These are phyloP conservation scores for Drosophila prosaltans DNA, from an alignment of 1,140 invertebrate genomes.

Conservation along the genomic window DNA sequence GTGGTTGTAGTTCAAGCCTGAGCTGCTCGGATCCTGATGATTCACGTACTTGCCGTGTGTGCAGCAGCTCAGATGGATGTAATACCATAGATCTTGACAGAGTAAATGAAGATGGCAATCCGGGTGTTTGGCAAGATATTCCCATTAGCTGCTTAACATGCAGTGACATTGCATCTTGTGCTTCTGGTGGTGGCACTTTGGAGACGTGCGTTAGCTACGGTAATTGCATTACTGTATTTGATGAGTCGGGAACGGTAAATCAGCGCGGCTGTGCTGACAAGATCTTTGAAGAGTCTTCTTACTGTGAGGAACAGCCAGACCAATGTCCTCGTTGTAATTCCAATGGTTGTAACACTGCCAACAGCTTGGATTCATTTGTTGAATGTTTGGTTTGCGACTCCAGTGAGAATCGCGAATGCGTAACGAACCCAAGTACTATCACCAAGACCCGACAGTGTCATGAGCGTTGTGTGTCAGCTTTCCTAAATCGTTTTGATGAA, in stretches of 20 bases:
- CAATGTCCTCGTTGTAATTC: conserved; percentile 74
- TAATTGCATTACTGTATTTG: conserved; percentile 73
- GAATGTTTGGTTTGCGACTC: conserved; percentile 71
- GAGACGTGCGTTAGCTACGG: conserved; percentile 48
- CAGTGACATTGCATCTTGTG: conserved; percentile 28
- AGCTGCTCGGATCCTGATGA: conserved; percentile 60
- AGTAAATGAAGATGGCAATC: conserved; percentile 48
- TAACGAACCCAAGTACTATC: conserved; percentile 23
- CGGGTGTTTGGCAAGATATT: conserved; percentile 64
- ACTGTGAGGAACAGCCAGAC: conserved; percentile 52
- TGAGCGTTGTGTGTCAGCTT: conserved; percentile 63
- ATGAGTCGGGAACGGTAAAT: conserved; percentile 43
- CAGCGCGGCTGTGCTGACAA: conserved; percentile 57
- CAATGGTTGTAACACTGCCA: conserved; percentile 72
- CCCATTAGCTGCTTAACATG: conserved; percentile 66
- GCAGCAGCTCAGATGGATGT: conserved; percentile 46
- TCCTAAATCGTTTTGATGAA: conserved; percentile 51
- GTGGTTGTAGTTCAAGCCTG: conserved; percentile 66
- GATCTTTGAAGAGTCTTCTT: conserved; percentile 30
- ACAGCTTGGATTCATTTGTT: conserved; percentile 49
- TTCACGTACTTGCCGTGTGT: conserved; percentile 56
- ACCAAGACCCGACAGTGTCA: conserved; percentile 59
- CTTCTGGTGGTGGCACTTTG: conserved; percentile 24
- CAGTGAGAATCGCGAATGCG: conserved; percentile 44
- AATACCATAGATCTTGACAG: conserved; percentile 67